phyloP scores from a whole-genome alignment of 2,888 invertebrate species.

The Neoscelio sp. region DNA sequence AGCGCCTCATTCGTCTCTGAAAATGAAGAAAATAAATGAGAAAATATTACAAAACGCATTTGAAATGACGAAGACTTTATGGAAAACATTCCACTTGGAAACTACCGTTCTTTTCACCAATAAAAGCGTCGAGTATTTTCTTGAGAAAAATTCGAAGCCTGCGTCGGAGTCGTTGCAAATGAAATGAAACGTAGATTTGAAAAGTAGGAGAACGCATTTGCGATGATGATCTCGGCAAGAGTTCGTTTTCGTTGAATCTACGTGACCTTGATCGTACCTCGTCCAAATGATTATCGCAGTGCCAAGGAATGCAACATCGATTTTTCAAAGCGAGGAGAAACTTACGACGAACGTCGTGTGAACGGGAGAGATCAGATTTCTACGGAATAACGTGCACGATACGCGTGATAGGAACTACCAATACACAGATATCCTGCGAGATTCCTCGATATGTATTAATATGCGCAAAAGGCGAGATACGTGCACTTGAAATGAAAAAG shows the following conservation, averaged over 20 bases:
- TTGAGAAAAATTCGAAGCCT: no score
- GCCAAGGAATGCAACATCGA: slow-evolving; percentile 62
- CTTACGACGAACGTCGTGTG: slow-evolving; percentile 63
- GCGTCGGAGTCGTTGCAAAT: neutral
- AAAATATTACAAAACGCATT: no score
- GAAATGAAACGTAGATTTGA: slow-evolving; percentile 37
- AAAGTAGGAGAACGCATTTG: slow-evolving; percentile 15
- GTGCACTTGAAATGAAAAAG: slow-evolving; percentile 12
- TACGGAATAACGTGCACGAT: slow-evolving; percentile 64
- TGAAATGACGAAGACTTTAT: slow-evolving; percentile 11
- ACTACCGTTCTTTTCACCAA: slow-evolving; percentile 21
- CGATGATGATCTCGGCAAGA: slow-evolving; percentile 46
- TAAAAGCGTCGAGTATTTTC: slow-evolving; percentile 8
- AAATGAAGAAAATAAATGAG: no score
- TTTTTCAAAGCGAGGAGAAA: slow-evolving; percentile 67
- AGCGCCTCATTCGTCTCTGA: no score
- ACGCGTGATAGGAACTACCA: slow-evolving; percentile 53
- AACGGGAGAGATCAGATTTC: slow-evolving; percentile 73
- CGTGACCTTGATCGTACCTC: slow-evolving; percentile 75
- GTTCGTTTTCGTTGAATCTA: slow-evolving; percentile 69
- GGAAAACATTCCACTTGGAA: slow-evolving; percentile 1
- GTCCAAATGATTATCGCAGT: slow-evolving; percentile 73
- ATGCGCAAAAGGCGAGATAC: neutral
- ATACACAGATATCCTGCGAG: slow-evolving; percentile 19
- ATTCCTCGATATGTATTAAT: slow-evolving; percentile 8